Base-by-base conservation (phyloP, 2,888 invertebrate species). In the Seira sanloemensis region DNA sequence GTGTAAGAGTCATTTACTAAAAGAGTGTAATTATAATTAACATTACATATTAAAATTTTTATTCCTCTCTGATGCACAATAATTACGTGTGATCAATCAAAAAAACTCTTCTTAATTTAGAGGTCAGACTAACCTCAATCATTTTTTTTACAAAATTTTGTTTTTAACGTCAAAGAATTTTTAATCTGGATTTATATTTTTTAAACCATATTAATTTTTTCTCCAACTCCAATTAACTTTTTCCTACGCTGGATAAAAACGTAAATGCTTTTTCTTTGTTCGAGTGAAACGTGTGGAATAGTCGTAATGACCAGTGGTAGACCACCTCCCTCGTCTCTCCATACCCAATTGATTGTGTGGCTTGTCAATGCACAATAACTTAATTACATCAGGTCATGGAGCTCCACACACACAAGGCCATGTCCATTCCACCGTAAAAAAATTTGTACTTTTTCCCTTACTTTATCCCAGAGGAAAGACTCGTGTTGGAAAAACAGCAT, bases 321-420 rank as follows among this genome's bases (percentile, higher is more conserved):
- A 37, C 37, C 4, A 12, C 37, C 37, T 37, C 4, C 37, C 12
- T 7, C 37, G 37, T n/a, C n/a, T n/a, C n/a, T n/a, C n/a, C 37
- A 37, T 37, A 37, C 12, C 12, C 5, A 37, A 37, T 37, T 37
- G 37, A 37, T 37, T 7, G 37, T 37, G 4, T 37, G 4, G 4
- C 12, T 76, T 82, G 82, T 82, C 82, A 82, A 82, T 82, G 76
- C 66, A 37, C 4, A 76, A 76, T 76, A 76, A 76, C 75, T 50
- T 82, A 82, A 76, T 82, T 82, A 76, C 82, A 75, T 16, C 75
- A 75, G 71, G 75, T 72, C 82, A 82, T 37, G 37, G 4, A 37
- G 5, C 4, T 37, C 12, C 12, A 12, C 37, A 7, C 37, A 37
- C 37, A 37, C 5, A 4, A 37, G 37, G 4, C 4, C 37, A 37